Base-by-base conservation (phyloP, 2,797 vertebrate species). In the Gymnothorax javanicus region DNA sequence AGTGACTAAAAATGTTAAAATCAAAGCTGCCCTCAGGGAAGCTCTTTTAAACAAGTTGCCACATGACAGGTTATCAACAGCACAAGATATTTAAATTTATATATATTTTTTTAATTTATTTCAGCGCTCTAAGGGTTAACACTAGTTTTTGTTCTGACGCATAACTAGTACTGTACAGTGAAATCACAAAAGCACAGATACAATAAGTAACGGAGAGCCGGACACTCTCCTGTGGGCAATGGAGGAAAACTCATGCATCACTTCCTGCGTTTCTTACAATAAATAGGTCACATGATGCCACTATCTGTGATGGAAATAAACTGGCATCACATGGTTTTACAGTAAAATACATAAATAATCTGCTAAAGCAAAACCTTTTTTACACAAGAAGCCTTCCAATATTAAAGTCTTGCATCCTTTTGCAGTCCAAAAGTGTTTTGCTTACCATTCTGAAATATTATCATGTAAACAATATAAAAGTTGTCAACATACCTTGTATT, bases 261-360 rank as follows among this genome's bases (percentile, higher is more conserved):
- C 27, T 33, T 20, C 82, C 82, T 50, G 27, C 8, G 12, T 54
- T 57, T 86, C n/a, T 12, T 52, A 20, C 27, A 86, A 86, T 83
- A 83, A 83, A 83, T 83, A 83, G 52, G 25, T 83, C 81, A 86
- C 79, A 83, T 64, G 86, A 69, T 4, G 52, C 50, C n/a, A 62
- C 67, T 86, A 7, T 81, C 62, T 57, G 60, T 43, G 52, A 81
- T 50, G 33, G 50, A 81, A 56, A 9, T 54, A 7, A 50, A 81
- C 77, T n/a, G 52, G 77, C 20, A 11, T 81, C n/a, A 81, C 50
- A 56, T 56, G 8, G 56, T 79, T 79, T 79, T 79, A 79, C 75
- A 79, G 20, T 54, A 33, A 7, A 54, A 43, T 79, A 79, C 33
- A 43, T 20, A 52, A 79, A 52, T 79, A 7, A 9, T 79, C 13